Conservation (phyloP, 2,888 invertebrate genomes). For the Macrosiphum euphorbiae region DNA sequence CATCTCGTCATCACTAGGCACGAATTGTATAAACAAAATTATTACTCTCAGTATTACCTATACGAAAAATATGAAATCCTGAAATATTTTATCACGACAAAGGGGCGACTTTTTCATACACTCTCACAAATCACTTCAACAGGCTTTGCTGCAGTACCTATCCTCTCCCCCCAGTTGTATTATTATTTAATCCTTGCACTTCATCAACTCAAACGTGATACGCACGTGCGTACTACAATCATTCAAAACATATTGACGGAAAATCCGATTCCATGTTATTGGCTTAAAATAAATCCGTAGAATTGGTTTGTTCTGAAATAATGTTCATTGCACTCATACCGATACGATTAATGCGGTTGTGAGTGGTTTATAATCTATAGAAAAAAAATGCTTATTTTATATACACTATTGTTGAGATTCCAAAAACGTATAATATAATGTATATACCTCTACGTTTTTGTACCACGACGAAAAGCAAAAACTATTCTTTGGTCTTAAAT, state of each 20-base stretch:
- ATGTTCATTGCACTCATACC: background rate
- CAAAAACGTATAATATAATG: background rate
- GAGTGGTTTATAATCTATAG: background rate
- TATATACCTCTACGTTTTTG: no score
- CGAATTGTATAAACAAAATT: background rate
- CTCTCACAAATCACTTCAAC: background rate
- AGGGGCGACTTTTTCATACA: background rate
- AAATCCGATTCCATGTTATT: constrained; percentile 40
- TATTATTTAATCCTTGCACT: constrained; percentile 25
- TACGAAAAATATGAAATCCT: background rate
- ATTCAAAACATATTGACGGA: background rate
- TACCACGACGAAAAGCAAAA: background rate
- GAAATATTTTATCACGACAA: background rate
- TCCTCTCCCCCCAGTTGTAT: background rate
- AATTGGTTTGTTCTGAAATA: background rate
- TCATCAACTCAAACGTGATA: constrained; percentile 35
- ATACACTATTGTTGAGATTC: background rate
- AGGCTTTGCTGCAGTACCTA: background rate
- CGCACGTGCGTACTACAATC: constrained; percentile 38
- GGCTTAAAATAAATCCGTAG: background rate
- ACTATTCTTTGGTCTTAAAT: constrained; percentile 30
- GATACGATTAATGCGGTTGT: background rate
- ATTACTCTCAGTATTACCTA: background rate
- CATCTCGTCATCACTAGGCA: background rate
- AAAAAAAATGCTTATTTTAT: background rate